Evolutionary conservation across 2,888 invertebrate species (phyloP), one percentile per base, ranked within the genome.

Genomic region (Drosophila atroscutellata): DNA sequence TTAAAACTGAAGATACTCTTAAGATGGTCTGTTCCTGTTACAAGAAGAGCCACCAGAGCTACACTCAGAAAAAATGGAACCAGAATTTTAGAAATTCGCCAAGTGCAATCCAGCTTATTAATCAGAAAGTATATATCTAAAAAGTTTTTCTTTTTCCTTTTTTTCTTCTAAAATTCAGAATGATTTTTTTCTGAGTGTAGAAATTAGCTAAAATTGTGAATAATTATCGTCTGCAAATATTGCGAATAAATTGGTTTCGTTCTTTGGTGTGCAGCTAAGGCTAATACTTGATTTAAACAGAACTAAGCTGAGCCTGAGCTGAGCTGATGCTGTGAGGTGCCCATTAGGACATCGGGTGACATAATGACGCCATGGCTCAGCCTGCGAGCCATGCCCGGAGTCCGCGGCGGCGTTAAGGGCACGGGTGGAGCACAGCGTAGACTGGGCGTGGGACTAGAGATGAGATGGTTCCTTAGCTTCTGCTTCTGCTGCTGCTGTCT

Each of bases 391-490:
- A 50, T 24, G 18, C 81, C 73, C 7, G 83, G 81, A 6, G 80
- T 80, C 24, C 75, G 67, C 0, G 80, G 78, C 26, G 81, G 75
- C 8, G 55, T 81, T 2, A 58, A 34, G 0, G 84, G 84, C 57
- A 85, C 88, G 0, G 84, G 88, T 11, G 84, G 84, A 2, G 84
- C 84, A 34, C 79, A 60, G 24, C 84, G 79, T 28, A 84, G 39
- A 55, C 87, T 86, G 30, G 87, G 87, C 45, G 77, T 77, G n/a
- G 79, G 80, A 60, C 79, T 85, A 28, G 86, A 75, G 72, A 77
- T 45, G 47, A 36, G 28, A 26, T 54, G 47, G 5, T 34, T 34
- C 32, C 32, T 32, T 15, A 28, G 42, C 60, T 47, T 42, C 42
- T 20, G 20, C 42, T 15, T 11, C 45, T 64, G 49, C 57, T 59